Conservation (phyloP, 2,113 vertebrate species). For the Cacatua alba region DNA sequence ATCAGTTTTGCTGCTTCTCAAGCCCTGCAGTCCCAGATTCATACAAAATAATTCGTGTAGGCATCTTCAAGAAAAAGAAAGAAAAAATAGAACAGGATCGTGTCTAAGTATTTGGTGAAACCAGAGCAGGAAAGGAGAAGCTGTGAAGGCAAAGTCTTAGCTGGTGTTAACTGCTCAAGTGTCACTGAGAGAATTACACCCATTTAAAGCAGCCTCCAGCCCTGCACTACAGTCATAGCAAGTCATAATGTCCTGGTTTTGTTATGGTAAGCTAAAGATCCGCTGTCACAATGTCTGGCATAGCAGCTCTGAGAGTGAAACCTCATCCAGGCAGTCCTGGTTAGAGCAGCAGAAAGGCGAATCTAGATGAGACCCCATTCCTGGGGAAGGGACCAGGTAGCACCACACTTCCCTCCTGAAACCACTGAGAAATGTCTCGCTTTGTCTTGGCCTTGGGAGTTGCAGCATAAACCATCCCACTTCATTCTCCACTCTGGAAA, state of each 20-base stretch:
- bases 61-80: not conserved
- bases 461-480: fast-evolving
- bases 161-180: not conserved
- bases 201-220: not conserved
- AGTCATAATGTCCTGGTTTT: not conserved
- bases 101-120: not conserved
- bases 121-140: not conserved
- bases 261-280: not conserved
- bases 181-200: not conserved
- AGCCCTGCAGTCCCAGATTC: not conserved
- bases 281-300: not conserved
- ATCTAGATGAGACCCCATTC: fast-evolving
- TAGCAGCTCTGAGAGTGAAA: not conserved
- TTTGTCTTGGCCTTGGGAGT: not conserved
- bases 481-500: fast-evolving
- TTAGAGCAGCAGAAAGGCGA: not conserved
- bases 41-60: not conserved
- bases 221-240: not conserved
- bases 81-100: not conserved
- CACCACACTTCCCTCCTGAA: not conserved
- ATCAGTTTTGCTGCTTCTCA: not conserved
- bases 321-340: not conserved
- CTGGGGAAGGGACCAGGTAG: not conserved
- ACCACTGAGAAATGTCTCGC: fast-evolving
- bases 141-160: not conserved